Percentiles rank a stretch among this genome's conserved stretches.
phyloP scores from a whole-genome alignment of 2,888 invertebrate genomes.

The Apamea anceps region DNA sequence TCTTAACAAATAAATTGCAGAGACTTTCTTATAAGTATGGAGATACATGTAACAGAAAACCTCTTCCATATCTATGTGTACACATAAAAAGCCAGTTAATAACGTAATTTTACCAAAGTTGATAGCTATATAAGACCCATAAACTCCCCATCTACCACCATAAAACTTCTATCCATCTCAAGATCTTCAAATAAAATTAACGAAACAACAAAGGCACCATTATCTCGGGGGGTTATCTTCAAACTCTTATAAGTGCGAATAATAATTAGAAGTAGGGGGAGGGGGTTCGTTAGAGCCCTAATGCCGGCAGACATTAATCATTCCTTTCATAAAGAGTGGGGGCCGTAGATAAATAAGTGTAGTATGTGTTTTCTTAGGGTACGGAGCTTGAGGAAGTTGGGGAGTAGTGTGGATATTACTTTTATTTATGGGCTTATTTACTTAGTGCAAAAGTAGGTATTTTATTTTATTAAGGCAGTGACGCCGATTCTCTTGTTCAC shows the following conservation, averaged over 20 bases:
- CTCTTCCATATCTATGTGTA: neutral
- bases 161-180: slow-evolving; percentile 34
- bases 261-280: slow-evolving; percentile 83
- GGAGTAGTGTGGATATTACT: slow-evolving; percentile 74
- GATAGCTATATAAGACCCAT: neutral
- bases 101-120: neutral
- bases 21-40: neutral
- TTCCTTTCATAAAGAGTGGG: slow-evolving; percentile 90
- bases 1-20: neutral
- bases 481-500: no score
- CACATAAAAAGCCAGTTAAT: neutral
- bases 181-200: slow-evolving; percentile 66
- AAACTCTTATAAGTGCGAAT: slow-evolving; percentile 89
- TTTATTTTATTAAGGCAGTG: no score
- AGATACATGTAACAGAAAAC: no score
- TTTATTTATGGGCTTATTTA: neutral
- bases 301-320: slow-evolving; percentile 90
- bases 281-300: slow-evolving; percentile 88
- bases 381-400: slow-evolving; percentile 84
- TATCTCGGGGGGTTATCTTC: slow-evolving; percentile 74
- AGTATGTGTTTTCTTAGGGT: slow-evolving; percentile 90
- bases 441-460: neutral
- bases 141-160: neutral
- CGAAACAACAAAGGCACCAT: slow-evolving; percentile 64
- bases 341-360: slow-evolving; percentile 90